Evolutionary conservation across 2,797 vertebrate genomes (phyloP).

Genomic region (Pitangus sulphuratus): DNA sequence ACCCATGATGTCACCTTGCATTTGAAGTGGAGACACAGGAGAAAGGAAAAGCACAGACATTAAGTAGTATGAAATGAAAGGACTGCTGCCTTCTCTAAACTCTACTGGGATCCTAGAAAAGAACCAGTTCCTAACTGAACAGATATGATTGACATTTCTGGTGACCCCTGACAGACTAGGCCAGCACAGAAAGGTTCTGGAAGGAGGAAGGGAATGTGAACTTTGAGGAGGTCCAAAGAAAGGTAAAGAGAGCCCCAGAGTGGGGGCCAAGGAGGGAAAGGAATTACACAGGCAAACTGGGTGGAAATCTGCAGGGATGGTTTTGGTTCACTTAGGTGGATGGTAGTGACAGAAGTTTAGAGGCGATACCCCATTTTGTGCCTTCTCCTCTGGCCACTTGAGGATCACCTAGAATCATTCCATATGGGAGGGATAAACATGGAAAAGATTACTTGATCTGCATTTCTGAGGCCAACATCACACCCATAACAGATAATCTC

Average conservation of each 20-base stretch:
- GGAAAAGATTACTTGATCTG: background rate
- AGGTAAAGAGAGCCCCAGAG: background rate
- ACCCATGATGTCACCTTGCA: conserved; percentile 87
- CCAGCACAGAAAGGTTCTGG: background rate
- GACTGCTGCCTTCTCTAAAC: background rate
- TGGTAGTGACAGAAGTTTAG: background rate
- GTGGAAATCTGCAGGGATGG: background rate
- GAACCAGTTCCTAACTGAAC: background rate
- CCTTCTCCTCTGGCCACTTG: background rate
- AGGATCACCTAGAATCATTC: background rate
- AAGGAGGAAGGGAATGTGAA: background rate
- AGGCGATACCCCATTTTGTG: background rate
- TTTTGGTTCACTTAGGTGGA: background rate
- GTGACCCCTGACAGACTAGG: background rate
- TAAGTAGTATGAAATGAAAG: background rate
- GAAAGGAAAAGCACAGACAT: background rate
- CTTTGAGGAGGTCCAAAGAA: background rate
- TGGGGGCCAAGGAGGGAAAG: background rate
- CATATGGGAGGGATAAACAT: background rate
- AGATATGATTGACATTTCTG: background rate
- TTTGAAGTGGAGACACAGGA: background rate
- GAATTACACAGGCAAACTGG: background rate
- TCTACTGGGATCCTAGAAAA: background rate
- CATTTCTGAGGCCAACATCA: background rate
- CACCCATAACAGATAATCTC: background rate